Percentiles rank a stretch among this genome's conserved stretches.
Evolutionary conservation across 2,888 invertebrate genomes (phyloP).

Genomic region (Marronus borbonicus): DNA sequence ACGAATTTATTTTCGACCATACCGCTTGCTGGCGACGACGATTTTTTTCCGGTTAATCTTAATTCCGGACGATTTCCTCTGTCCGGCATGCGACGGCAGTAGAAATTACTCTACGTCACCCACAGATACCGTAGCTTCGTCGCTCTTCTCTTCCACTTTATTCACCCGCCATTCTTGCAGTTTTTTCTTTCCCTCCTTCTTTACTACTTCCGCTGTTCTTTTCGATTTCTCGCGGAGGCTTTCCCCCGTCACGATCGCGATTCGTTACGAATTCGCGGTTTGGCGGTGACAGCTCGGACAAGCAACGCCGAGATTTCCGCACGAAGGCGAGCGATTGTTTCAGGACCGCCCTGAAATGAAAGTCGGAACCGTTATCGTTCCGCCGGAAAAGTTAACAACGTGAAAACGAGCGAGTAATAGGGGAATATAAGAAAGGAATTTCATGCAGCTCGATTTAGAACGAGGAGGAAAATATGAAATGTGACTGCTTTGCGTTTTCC

Average conservation of each 20-base stretch:
- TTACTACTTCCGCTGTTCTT: constrained; percentile 4
- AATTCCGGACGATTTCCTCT: constrained; percentile 22
- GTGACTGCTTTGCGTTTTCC: constrained; percentile 9
- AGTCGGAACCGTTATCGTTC: constrained; percentile 29
- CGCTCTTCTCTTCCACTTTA: background rate
- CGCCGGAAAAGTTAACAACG: constrained; percentile 39
- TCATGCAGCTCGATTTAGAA: background rate
- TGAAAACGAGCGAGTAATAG: constrained; percentile 5
- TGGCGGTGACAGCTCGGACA: constrained; percentile 41
- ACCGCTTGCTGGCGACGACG: background rate
- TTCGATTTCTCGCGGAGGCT: constrained; percentile 17
- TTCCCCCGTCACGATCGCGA: constrained; percentile 13
- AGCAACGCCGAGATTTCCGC: constrained; percentile 8
- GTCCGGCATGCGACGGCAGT: constrained; percentile 9
- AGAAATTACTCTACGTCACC: constrained; percentile 19
- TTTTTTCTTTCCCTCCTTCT: background rate
- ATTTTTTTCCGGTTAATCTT: constrained; percentile 19
- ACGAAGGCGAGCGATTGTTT: constrained; percentile 30
- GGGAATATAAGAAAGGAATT: constrained; percentile 3
- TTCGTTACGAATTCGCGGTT: constrained; percentile 25
- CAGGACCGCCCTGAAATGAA: constrained; percentile 11
- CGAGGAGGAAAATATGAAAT: constrained; percentile 22
- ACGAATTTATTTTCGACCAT: constrained; percentile 1
- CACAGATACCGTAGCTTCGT: constrained; percentile 2
- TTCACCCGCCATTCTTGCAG: background rate